A percentile compares a stretch with the other conserved stretches of the same genome.
These are phyloP conservation scores for Mesocentrotus franciscanus DNA, from an alignment of 53 echinoderm and acorn worm species.

Conservation along the genomic window DNA sequence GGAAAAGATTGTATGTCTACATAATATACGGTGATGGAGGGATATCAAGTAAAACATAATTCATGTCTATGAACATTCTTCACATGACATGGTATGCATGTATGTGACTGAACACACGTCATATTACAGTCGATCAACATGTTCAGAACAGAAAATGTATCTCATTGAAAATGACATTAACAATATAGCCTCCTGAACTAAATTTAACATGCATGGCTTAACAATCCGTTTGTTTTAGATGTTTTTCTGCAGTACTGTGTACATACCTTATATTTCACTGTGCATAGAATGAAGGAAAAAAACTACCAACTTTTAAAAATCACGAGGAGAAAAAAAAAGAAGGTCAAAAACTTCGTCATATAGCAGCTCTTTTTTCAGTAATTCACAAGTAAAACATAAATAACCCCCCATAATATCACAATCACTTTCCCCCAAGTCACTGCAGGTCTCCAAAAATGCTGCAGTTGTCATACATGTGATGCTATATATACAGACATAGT, in stretches of 20 bases:
- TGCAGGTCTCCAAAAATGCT: not conserved
- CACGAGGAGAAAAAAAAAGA: slow-evolving; percentile 7
- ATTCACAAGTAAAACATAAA: slow-evolving; percentile 63
- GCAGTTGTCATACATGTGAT: slow-evolving; percentile 40
- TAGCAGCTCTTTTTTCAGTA: slow-evolving; percentile 29
- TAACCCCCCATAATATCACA: slow-evolving; percentile 57
- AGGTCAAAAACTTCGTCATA: slow-evolving; percentile 7
- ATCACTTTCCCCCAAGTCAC: not conserved
- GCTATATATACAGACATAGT: slow-evolving; percentile 57
- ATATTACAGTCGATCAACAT: not conserved
- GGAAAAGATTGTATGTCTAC: not conserved
- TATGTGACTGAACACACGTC: not conserved
- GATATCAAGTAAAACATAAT: not conserved
- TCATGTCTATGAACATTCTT: not conserved
- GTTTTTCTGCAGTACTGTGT: slow-evolving; percentile 65
- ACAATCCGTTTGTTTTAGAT: slow-evolving; percentile 51
- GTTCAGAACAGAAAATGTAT: not conserved
- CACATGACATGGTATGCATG: not conserved
- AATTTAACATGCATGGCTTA: slow-evolving; percentile 46
- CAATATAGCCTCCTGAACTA: not conserved
- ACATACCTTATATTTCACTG: slow-evolving; percentile 58
- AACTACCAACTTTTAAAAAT: slow-evolving; percentile 22
- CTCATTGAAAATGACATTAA: not conserved
- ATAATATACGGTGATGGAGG: not conserved
- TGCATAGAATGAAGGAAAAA: slow-evolving; percentile 59